Base-by-base conservation (phyloP, 1,140 invertebrate genomes). In the Sinonovacula constricta region DNA sequence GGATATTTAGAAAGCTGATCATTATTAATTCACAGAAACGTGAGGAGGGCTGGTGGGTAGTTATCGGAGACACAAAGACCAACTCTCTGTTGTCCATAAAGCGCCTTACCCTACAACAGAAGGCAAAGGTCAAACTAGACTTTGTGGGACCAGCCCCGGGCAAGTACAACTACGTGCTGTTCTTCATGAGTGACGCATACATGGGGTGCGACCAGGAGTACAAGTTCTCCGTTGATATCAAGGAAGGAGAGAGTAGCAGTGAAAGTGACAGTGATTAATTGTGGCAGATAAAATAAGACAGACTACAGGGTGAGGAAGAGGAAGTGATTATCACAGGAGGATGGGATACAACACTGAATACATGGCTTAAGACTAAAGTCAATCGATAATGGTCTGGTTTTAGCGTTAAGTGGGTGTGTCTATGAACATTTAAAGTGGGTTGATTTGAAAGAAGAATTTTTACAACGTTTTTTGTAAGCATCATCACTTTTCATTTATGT, bases 21-120 rank as follows among this genome's bases (percentile, higher is more conserved):
- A n/a, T n/a, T n/a, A n/a, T n/a, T n/a, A 14, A 65, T 2, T 84
- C 79, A 36, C 77, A 89, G 93, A 98, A 98, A 94, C 94, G 98
- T 59, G 98, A 99, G 91, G 98, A 99, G 92, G 97, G 98, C 49
- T 99, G 99, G 98, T 99, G 99, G 98, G 96, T 99, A 4, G 98
- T 99, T 22, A 97, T 99, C 87, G 98, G 98, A 0, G 98, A 99
- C 91, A 96, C 97, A 0, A 97, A 96, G 87, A 94, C 93, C 1
- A 99, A 99, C 91, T 97, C 97, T 0, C 91, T 99, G 18, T 93
- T 99, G 0, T 99, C 97, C 2, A 99, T 99, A 87, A 99, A 99
- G 90, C 93, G 98, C 24, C 92, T 99, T 22, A 98, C 96, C 0
- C 92, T 99, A 0, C 97, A 98, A 83, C 95, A 98, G 86, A 97